Percentiles rank a stretch among this genome's conserved stretches.
Conservation (phyloP, 2,113 vertebrate genomes). For the Acrocephalus kingi region DNA sequence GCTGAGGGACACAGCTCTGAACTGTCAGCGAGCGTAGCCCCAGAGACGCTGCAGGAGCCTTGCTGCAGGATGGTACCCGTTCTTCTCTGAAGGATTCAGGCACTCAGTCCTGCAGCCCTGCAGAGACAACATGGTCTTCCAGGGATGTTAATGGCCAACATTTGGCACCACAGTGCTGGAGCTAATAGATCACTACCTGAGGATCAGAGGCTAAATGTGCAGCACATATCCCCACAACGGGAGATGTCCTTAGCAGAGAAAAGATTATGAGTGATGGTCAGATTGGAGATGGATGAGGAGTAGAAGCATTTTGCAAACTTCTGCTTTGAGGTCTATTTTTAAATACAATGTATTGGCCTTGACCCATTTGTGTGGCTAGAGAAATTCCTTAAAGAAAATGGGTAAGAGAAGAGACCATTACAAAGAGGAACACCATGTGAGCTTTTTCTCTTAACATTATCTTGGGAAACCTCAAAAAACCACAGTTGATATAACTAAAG, state of each 20-base stretch:
- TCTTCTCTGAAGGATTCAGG: background rate
- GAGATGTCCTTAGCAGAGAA: background rate
- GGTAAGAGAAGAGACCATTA: background rate
- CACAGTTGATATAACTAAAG: background rate
- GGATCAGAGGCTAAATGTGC: background rate
- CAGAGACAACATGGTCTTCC: background rate
- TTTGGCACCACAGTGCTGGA: background rate
- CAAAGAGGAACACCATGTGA: background rate
- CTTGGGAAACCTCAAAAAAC: background rate
- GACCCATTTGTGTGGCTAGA: background rate
- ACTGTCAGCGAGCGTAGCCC: background rate
- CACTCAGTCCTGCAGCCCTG: background rate
- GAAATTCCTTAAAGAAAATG: background rate
- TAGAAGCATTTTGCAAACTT: background rate
- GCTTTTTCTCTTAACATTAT: background rate
- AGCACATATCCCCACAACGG: fast-evolving
- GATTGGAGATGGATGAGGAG: background rate
- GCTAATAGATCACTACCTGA: background rate
- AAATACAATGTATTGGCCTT: background rate
- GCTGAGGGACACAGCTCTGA: fast-evolving
- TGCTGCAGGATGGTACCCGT: fast-evolving
- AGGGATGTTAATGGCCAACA: background rate
- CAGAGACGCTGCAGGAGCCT: fast-evolving
- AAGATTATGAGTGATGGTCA: background rate
- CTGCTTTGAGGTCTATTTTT: background rate